Conservation (phyloP, 1,140 invertebrate genomes). For the Drosophila willistoni region DNA sequence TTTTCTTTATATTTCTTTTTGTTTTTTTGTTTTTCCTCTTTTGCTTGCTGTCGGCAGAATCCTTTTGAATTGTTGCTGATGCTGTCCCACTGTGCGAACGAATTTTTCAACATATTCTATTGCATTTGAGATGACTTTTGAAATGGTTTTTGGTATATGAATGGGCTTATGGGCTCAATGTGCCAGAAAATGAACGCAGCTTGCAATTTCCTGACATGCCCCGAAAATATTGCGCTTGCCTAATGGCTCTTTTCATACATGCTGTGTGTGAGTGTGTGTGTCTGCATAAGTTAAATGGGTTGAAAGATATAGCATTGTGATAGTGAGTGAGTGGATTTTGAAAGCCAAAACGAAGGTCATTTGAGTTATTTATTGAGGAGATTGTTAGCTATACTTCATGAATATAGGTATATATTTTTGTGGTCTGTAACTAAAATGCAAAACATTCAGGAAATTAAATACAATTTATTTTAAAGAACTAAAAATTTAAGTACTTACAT, state of each 20-base stretch:
- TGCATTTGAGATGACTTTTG: constrained; percentile 64
- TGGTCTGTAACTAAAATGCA: background rate
- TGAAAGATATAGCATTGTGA: constrained; percentile 9
- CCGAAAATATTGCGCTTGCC: constrained; percentile 25
- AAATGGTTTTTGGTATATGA: constrained; percentile 25
- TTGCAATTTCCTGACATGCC: constrained; percentile 45
- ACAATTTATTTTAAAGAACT: background rate
- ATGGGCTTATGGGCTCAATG: constrained; percentile 40
- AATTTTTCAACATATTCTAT: constrained; percentile 56
- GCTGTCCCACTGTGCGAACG: constrained; percentile 58
- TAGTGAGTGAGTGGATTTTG: constrained; percentile 18
- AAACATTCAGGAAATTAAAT: background rate
- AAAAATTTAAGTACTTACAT: background rate
- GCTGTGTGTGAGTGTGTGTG: constrained; percentile 4
- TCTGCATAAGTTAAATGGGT: constrained; percentile 17
- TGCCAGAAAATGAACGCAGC: constrained; percentile 41
- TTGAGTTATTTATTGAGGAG: constrained; percentile 30
- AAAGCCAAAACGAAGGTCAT: constrained; percentile 34
- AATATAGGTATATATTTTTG: background rate
- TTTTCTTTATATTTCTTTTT: background rate
- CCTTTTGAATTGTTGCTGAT: constrained; percentile 25
- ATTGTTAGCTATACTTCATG: constrained; percentile 23
- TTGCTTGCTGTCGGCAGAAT: constrained; percentile 52
- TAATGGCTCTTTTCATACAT: constrained; percentile 18
- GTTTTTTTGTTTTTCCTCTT: constrained; percentile 21